Percentiles rank a stretch among this genome's conserved stretches.
phyloP scores from a whole-genome alignment of 2,797 vertebrate species.

The Netta rufina region DNA sequence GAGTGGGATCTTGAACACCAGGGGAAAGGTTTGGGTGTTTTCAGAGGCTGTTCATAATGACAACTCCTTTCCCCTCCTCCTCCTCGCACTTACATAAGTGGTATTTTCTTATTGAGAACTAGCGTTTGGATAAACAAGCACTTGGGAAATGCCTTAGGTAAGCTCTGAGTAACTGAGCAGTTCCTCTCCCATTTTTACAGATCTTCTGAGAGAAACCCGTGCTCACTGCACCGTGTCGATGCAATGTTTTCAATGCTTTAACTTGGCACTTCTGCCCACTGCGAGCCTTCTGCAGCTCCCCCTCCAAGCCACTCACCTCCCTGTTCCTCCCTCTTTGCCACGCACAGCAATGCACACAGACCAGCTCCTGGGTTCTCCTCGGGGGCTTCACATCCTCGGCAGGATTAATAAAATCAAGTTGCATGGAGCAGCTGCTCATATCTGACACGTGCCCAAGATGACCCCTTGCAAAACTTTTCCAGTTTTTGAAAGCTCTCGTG shows the following conservation, averaged over 20 bases:
- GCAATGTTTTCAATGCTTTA: not conserved
- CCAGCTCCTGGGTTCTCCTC: not conserved
- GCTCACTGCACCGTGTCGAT: accelerated
- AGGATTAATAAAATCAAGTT: not conserved
- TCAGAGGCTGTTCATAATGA: not conserved
- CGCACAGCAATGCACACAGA: accelerated
- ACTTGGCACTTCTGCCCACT: not conserved
- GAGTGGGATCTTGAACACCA: not conserved
- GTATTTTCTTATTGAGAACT: not conserved
- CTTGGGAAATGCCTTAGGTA: not conserved
- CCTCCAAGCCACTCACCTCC: not conserved
- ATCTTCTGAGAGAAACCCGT: not conserved
- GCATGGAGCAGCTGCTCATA: not conserved
- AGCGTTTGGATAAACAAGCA: accelerated
- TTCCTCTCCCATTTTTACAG: not conserved
- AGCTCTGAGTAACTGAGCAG: not conserved
- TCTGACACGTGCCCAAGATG: not conserved
- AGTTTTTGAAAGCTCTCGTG: not conserved
- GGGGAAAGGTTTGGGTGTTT: not conserved
- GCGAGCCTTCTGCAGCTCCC: not conserved
- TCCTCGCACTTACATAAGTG: not conserved
- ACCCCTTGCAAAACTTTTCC: not conserved
- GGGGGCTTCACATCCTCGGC: not conserved
- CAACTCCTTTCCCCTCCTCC: not conserved
- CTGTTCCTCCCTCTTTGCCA: not conserved